Evolutionary conservation across 2,888 invertebrate genomes (phyloP).

Genomic region (Rhamphomyia laevipes): DNA sequence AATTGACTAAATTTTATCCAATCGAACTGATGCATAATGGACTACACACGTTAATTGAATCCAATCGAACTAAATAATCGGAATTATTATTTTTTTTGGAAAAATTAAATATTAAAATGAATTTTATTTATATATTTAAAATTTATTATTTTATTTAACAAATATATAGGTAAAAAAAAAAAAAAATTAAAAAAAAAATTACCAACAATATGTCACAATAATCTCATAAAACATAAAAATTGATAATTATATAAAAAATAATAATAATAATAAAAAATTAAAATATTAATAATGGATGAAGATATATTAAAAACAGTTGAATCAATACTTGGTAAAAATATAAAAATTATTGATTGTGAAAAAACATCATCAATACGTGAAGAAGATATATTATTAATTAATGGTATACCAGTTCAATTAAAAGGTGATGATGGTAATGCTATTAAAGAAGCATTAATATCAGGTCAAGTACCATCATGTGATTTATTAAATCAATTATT

Average conservation of each 20-base stretch:
- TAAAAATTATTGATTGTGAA: slow-evolving; percentile 59
- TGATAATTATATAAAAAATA: background rate
- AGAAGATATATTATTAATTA: slow-evolving; percentile 58
- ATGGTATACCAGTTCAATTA: slow-evolving; percentile 54
- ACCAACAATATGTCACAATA: too few relatives aligned
- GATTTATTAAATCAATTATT: slow-evolving; percentile 57
- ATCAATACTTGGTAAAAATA: slow-evolving; percentile 58
- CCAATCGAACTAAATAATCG: too few relatives aligned
- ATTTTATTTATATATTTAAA: too few relatives aligned
- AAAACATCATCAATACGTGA: slow-evolving; percentile 58
- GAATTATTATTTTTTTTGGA: too few relatives aligned
- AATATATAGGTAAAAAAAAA: too few relatives aligned
- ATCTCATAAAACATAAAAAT: background rate
- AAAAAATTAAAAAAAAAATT: background rate
- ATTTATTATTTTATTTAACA: background rate
- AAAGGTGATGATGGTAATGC: slow-evolving; percentile 56
- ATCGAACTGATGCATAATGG: too few relatives aligned
- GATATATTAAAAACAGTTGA: slow-evolving; percentile 64
- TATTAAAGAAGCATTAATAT: slow-evolving; percentile 54
- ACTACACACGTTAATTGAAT: too few relatives aligned
- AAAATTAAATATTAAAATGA: too few relatives aligned
- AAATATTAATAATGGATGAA: slow-evolving; percentile 46
- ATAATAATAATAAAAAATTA: background rate
- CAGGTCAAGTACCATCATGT: slow-evolving; percentile 58
- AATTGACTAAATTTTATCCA: too few relatives aligned